A percentile compares a stretch with the other conserved stretches of the same genome.
phyloP scores from a whole-genome alignment of 2,888 invertebrate genomes.

The Drosophila trichaetosa region DNA sequence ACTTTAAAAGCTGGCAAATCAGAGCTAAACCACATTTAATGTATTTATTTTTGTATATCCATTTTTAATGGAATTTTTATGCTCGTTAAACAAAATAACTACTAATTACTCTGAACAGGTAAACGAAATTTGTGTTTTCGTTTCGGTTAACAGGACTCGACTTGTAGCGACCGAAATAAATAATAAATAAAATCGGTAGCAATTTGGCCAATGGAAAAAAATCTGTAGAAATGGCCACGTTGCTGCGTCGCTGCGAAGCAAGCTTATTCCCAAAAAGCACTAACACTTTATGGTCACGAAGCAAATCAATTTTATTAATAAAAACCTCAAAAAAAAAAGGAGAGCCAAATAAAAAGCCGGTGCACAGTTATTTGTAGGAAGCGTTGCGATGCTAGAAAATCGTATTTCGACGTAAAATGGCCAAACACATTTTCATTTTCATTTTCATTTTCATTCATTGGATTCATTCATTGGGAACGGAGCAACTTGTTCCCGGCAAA shows the following conservation, averaged over 20 bases:
- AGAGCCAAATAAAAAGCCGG: conserved; percentile 14
- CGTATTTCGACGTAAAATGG: not conserved
- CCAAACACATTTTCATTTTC: conserved; percentile 39
- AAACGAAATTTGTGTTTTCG: not conserved
- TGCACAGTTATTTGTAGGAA: conserved; percentile 20
- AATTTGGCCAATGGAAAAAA: not conserved
- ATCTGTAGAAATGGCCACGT: not conserved
- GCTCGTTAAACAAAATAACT: not conserved
- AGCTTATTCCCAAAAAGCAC: conserved; percentile 45
- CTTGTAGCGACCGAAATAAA: conserved; percentile 30
- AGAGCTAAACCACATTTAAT: not conserved
- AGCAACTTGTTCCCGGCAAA: conserved; percentile 29
- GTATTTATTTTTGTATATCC: not conserved
- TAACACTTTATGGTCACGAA: conserved; percentile 41
- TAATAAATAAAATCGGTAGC: not conserved
- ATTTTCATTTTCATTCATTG: conserved; percentile 65
- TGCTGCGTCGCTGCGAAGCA: conserved; percentile 32
- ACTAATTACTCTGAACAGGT: conserved; percentile 8
- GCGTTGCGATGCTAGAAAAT: conserved; percentile 5
- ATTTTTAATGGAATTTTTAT: not conserved
- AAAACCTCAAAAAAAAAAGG: conserved; percentile 32
- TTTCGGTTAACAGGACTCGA: conserved; percentile 59
- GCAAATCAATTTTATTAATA: conserved; percentile 69
- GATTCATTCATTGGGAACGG: conserved; percentile 59
- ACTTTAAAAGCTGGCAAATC: not conserved